These are phyloP conservation scores for Ennomos fuscantarius DNA, from an alignment of 2,888 invertebrate species.

Conservation along the genomic window DNA sequence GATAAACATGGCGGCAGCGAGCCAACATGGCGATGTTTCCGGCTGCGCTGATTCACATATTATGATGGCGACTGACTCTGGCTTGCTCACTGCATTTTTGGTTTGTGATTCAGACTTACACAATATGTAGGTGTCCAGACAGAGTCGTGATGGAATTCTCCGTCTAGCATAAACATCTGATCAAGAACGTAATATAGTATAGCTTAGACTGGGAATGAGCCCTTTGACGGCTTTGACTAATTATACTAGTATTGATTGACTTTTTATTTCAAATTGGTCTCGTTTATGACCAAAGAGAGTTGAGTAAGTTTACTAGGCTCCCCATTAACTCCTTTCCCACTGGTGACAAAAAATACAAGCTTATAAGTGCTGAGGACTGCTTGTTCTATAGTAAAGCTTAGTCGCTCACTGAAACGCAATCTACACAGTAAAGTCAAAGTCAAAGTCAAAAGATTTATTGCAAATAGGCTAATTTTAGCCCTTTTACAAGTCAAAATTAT, in stretches of 20 bases:
- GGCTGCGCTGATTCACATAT: constrained; percentile 80
- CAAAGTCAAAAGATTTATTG: too few species aligned
- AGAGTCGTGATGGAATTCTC: constrained; percentile 57
- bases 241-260: background rate
- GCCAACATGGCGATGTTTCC: constrained; percentile 83
- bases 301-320: too few species aligned
- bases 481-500: too few species aligned
- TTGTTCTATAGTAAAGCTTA: too few species aligned
- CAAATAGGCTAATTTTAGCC: too few species aligned
- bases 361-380: too few species aligned
- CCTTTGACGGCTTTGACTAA: background rate
- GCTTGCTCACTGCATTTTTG: constrained; percentile 81
- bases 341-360: too few species aligned
- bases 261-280: background rate
- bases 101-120: constrained; percentile 78
- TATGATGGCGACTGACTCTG: constrained; percentile 68
- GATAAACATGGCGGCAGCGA: constrained; percentile 81
- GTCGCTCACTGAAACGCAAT: too few species aligned
- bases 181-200: constrained; percentile 14
- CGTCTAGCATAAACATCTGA: constrained; percentile 57
- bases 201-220: constrained; percentile 5
- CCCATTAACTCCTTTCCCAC: too few species aligned
- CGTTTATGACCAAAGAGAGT: too few species aligned
- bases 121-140: constrained; percentile 66
- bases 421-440: too few species aligned